These are phyloP conservation scores for Pantherophis guttatus DNA, from an alignment of 2,113 vertebrate species.

Conservation along the genomic window DNA sequence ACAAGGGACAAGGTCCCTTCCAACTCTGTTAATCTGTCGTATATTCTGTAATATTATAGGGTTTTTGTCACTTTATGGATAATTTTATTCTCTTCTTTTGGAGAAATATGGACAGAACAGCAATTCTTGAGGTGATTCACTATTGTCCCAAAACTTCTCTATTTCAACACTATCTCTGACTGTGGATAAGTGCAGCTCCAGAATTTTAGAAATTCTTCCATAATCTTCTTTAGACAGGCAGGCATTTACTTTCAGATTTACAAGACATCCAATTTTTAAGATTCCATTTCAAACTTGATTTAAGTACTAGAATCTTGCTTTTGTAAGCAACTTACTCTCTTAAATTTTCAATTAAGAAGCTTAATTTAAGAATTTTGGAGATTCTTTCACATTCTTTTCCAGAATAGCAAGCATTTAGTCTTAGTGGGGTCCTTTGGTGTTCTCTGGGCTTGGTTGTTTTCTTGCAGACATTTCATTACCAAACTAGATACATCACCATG, in stretches of 20 bases:
- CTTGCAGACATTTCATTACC: not conserved
- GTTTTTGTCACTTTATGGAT: not conserved
- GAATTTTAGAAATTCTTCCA: not conserved
- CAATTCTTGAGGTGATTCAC: not conserved
- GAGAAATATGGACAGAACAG: not conserved
- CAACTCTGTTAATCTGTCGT: too few relatives aligned
- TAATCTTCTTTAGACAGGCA: not conserved
- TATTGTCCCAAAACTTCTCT: not conserved
- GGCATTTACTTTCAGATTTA: not conserved
- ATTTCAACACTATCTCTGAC: not conserved
- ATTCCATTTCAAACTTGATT: not conserved
- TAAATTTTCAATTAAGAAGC: not conserved
- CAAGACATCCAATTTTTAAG: not conserved
- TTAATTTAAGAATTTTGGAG: not conserved
- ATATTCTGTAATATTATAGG: not conserved
- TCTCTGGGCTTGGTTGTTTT: not conserved
- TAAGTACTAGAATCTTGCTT: not conserved
- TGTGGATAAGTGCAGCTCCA: not conserved
- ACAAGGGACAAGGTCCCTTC: too few relatives aligned
- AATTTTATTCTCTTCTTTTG: not conserved
- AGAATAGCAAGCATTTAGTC: not conserved
- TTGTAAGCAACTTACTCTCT: not conserved
- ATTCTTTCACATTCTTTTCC: not conserved
- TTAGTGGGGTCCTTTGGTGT: not conserved
- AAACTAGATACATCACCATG: not conserved